Percentiles rank a stretch among this genome's conserved stretches.
phyloP scores from a whole-genome alignment of 2,797 vertebrate genomes.

The Acipenser transmontanus region DNA sequence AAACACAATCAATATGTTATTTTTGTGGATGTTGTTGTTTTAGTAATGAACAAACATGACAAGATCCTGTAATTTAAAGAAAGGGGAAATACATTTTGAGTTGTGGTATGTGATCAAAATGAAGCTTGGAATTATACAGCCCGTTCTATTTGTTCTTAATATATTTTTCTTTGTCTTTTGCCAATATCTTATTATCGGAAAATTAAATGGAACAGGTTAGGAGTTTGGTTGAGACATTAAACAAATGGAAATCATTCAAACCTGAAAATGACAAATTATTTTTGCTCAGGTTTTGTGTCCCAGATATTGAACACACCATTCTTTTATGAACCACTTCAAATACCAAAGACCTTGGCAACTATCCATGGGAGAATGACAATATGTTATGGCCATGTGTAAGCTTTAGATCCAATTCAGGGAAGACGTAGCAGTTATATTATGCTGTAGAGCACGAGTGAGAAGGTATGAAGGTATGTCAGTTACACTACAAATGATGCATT shows the following conservation, averaged over 20 bases:
- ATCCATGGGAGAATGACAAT: too few species aligned
- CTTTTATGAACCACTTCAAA: too few species aligned
- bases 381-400: too few species aligned
- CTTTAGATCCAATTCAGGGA: too few species aligned
- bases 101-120: constrained; percentile 55
- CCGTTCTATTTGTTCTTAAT: constrained; percentile 37
- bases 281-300: too few species aligned
- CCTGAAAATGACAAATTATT: constrained; percentile 37
- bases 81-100: constrained; percentile 54
- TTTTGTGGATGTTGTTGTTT: constrained; percentile 40
- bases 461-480: too few species aligned
- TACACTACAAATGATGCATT: too few species aligned
- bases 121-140: constrained; percentile 44
- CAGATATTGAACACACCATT: too few species aligned
- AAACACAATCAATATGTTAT: constrained; percentile 69
- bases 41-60: constrained; percentile 74
- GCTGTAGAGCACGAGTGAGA: too few species aligned
- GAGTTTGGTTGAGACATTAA: constrained; percentile 39
- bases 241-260: constrained; percentile 42
- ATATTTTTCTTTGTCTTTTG: constrained; percentile 41
- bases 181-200: constrained; percentile 44
- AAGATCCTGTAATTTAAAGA: constrained; percentile 62
- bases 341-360: too few species aligned
- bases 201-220: constrained; percentile 37
- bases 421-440: too few species aligned